Base-by-base conservation (phyloP, 2,113 vertebrate genomes). In the Prionailurus bengalensis region DNA sequence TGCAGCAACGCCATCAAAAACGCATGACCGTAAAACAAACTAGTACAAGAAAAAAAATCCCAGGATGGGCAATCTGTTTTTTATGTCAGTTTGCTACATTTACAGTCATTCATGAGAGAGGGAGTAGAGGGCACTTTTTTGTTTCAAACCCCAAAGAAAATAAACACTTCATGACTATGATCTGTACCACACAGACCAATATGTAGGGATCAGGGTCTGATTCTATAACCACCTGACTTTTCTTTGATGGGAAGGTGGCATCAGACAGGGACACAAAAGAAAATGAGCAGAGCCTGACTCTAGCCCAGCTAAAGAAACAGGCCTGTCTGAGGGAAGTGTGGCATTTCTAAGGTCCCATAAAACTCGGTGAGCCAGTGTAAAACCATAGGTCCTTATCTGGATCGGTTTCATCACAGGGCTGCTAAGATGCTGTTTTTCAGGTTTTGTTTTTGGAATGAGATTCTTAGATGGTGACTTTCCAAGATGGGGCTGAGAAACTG, bases 21-120 rank as follows among this genome's bases (percentile, higher is more conserved):
- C 98, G 98, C 97, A 98, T 80, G 98, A 97, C 96, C 98, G 95
- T 92, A 98, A 98, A 98, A 98, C 93, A 98, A 98, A 97, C 70
- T 81, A 97, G 89, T 81, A 42, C 12, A 88, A 94, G 82, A 81
- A 95, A 96, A 80, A 92, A 95, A 7, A 25, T 45, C 42, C 48
- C 92, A 73, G 82, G 96, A 79, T 63, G 92, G 87, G 63, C 17
- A 89, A 80, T 39, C 39, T 61, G 81, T 95, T 94, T 93, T 95
- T 53, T 93, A 36, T 94, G 95, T 94, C 45, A 88, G 95, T 96
- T 96, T 76, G 78, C n/a, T 95, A 94, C 17, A 95, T 97, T 95
- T 94, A 89, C 84, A 97, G 94, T 82, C 97, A 97, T 42, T 97
- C 55, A 61, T 51, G 95, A 83, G 15, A 78, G 25, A 97, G 92